Base-by-base conservation (phyloP, 2,888 invertebrate species). In the Dascillus cervinus region DNA sequence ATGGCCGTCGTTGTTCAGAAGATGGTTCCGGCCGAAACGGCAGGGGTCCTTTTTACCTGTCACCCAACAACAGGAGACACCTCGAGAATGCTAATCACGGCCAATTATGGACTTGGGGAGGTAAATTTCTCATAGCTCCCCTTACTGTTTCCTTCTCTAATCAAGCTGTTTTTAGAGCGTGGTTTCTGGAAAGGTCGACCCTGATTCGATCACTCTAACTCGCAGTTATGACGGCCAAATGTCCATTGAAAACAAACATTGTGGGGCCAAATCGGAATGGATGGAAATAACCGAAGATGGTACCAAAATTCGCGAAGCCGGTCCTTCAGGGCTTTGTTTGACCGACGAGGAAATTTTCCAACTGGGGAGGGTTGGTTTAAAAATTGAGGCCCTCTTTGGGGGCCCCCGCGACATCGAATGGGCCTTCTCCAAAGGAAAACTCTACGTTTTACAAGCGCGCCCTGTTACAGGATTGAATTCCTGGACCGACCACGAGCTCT, bases 41-140 rank as follows among this genome's bases (percentile, higher is more conserved):
- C 81, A 27, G 90, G 90, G 3, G 88, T 89, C 2, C 61, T 90
- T 59, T 90, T 90, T 64, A 84, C 89, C 0, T 70, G 79, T 11
- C 80, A 89, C 58, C 89, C 90, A 0, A 70, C 75, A 2, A 75
- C 73, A 6, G 81, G 79, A 0, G 78, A 83, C 61, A 79, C 83
- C 0, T 65, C 72, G 3, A 55, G 71, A 21, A 70, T 89, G 39
- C 66, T 80, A 6, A 71, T 91, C 44, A 84, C 86, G 5, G 81
- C 87, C 3, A 85, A 86, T 62, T 84, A 77, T 58, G 90, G 89
- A 1, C 67, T 88, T 1, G 89, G 89, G 34, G 88, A 89, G 72
- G 86, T 84, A 19, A 11, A 11, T 11, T 12, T 20, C n/a, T 17
- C 4, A 17, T 17, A 17, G 17, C 8, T 17, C 17, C 4, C 8